Base-by-base conservation (phyloP, 2,113 vertebrate species). In the Notothenia rossii region DNA sequence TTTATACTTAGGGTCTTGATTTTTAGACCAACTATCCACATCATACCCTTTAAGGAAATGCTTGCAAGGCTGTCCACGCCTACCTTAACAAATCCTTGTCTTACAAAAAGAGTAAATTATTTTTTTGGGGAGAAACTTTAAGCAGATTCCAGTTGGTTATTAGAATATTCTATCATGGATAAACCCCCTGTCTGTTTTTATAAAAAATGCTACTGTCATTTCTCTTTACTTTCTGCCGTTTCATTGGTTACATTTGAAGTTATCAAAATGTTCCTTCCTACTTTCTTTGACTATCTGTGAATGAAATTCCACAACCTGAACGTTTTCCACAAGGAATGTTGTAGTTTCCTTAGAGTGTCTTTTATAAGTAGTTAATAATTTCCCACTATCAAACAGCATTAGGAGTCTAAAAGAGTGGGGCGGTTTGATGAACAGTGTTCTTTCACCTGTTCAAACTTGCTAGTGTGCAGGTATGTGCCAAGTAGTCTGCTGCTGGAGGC, bases 311-410 rank as follows among this genome's bases (percentile, higher is more conserved):
- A 0, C 2, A 2, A 13, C 6, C 53, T 0, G 0, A 15, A 62
- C 63, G 49, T 80, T 73, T 60, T 6, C 7, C 12, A n/a, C 54
- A 50, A 29, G 36, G 10, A 61, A 69, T 58, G 36, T 2, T 43
- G 17, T 60, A 40, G 20, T 51, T 79, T 84, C 73, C 62, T 82
- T 55, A 60, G 54, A 72, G 20, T 58, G 4, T 49, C 4, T 5
- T 77, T 80, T 71, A 81, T 15, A n/a, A 77, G 67, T 13, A 48
- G 82, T 91, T 77, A 92, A 89, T 90, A 0, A 91, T 88, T 89
- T 64, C 29, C 79, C 77, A 73, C 82, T 81, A 77, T 86, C 43
- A 70, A 43, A 72, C 13, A n/a, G 6, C 2, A 0, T 55, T 43
- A 29, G 10, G 10, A 75, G 0, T 13, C 55, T 25, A 53, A 74